Evolutionary conservation across 2,888 invertebrate genomes (phyloP), one percentile per base, ranked within the genome.

Genomic region (Cephus spinipes): DNA sequence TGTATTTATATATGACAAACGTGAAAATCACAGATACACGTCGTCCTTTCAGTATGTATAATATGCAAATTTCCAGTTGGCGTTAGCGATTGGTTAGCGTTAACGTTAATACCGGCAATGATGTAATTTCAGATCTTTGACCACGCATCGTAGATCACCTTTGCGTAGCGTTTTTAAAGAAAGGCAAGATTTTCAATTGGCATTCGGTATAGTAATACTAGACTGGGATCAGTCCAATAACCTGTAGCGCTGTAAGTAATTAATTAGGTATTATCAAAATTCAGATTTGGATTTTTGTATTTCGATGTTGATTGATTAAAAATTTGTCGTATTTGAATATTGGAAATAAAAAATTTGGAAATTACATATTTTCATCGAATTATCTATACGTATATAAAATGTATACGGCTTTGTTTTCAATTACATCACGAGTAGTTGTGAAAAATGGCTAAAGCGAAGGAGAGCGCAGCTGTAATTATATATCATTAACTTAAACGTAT

Each of bases 111-210:
- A 40, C 71, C 79, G 73, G 80, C 79, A 68, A 35, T 79, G 81
- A 85, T 83, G 82, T 81, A 85, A 85, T 84, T 85, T 81, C 83
- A 84, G 85, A 85, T 84, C 81, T 83, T 82, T 80, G 84, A 83
- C 80, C 31, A 32, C 71, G 31, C 71, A 55, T 6, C 23, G 71
- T 30, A 30, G 15, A 30, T 71, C 31, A 31, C 31, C 32, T 15
- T 71, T 71, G 31, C 31, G 71, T 31, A 11, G 31, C 71, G 31
- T 32, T 32, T 12, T 32, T 31, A 71, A 11, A 71, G 31, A 32
- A 32, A 32, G 71, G 31, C 31, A 55, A 55, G 23, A 55, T 23
- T 23, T 23, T 6, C 55, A 23, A 55, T 55, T 55, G 55, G 55
- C 6, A 55, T 9, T 55, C 55, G 15, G 23, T 55, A 23, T 55